Base-by-base conservation (phyloP, 2,888 invertebrate species). In the Andrena camellia region DNA sequence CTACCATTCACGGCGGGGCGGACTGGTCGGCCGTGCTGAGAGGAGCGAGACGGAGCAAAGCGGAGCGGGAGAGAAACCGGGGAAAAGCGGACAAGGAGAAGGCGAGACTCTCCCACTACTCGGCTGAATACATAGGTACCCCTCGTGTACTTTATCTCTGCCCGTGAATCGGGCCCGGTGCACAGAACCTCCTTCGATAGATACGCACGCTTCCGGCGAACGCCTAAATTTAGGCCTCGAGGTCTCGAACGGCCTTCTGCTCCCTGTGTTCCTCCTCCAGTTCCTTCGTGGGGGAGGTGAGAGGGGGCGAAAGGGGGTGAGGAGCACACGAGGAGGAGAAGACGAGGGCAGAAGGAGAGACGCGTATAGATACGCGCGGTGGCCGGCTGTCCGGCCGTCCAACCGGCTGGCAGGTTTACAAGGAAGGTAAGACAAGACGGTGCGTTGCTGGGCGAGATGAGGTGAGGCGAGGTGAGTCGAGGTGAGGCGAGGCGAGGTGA, bases 221-320 rank as follows among this genome's bases (percentile, higher is more conserved):
- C 89, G 87, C 90, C 91, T 89, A 91, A 91, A 91, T 91, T 91
- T 91, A 89, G 89, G 89, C 88, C 84, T 85, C 83, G 77, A 26
- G 26, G 80, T 73, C 86, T 71, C 83, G 29, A 50, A 78, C 79
- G 76, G 82, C 84, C 84, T 81, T 64, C 62, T 60, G 70, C 59
- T 66, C 17, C 23, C 42, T 17, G 2, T 20, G 57, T 35, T 54
- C 54, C 35, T 13, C 35, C 23, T 26, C 10, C 48, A 42, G 31
- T 3, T 42, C 50, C 13, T 29, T 54, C 20, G 20, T 13, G 33
- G 29, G 50, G 26, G 35, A 42, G 33, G 35, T 4, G 31, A 35
- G 33, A 5, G 42, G 72, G 72, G 75, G 67, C 10, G 33, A 23
- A 31, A 33, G 13, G 70, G 74, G 72, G 78, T 10, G 26, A 26